Evolutionary conservation across 2,888 invertebrate genomes (phyloP), one percentile per base, ranked within the genome.

Genomic region (Teleogryllus oceanicus): DNA sequence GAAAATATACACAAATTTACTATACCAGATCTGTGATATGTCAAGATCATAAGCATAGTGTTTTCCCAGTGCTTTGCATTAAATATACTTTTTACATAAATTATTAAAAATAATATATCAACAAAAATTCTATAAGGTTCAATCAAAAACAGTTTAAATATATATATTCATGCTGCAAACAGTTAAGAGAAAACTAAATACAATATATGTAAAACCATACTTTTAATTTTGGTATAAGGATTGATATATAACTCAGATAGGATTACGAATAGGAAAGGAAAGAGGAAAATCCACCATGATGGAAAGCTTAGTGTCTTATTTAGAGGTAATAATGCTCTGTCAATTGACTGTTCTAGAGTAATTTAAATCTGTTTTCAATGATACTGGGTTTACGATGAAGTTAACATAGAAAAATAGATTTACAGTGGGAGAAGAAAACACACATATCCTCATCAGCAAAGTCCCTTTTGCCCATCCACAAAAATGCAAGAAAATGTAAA

Each of bases 191-290:
- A n/a, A 62, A 62, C 62, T 62, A 62, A 13, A 62, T 62, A 62
- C 62, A 62, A 62, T 62, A n/a, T 62, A 62, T 62, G 62, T 62
- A 62, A 62, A 62, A 62, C 62, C 62, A 62, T 62, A 62, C 62
- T 62, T 62, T 62, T 62, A 62, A 62, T 62, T n/a, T 18, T 62
- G n/a, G 62, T 13, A n/a, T 18, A 18, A n/a, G 62, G 62, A 62
- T 18, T 62, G 62, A n/a, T 18, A 62, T 18, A 62, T 62, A 62
- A n/a, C n/a, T 62, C n/a, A 62, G 62, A 62, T 62, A n/a, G n/a
- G 62, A 62, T 18, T 62, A 62, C 5, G n/a, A 8, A 24, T 24
- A 24, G 24, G 24, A 62, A 18, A 62, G 13, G 62, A 62, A 13
- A 62, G 62, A 62, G 62, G 62, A 62, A 18, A 37, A 37, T 37